Base-by-base conservation (phyloP, 2,888 invertebrate species). In the Dione juno region DNA sequence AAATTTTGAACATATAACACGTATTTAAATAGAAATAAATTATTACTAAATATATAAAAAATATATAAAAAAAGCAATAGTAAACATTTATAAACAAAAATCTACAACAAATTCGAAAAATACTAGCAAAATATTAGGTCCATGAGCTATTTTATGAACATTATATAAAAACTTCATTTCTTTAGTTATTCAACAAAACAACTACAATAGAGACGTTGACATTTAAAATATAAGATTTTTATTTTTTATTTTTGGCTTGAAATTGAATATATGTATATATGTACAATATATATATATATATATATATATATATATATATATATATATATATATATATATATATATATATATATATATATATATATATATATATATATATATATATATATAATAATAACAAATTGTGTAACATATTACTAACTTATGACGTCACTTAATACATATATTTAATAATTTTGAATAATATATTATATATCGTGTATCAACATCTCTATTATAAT, bases 401-500 rank as follows among this genome's bases (percentile, higher is more conserved):
- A n/a, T n/a, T n/a, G n/a, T n/a, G n/a, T n/a, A n/a, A n/a, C n/a
- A n/a, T n/a, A n/a, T n/a, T n/a, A n/a, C n/a, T n/a, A n/a, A n/a
- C n/a, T n/a, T n/a, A n/a, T n/a, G n/a, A n/a, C n/a, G n/a, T n/a
- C n/a, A n/a, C n/a, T n/a, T n/a, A n/a, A n/a, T n/a, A n/a, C n/a
- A n/a, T n/a, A n/a, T n/a, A n/a, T n/a, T n/a, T n/a, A n/a, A n/a
- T n/a, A n/a, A n/a, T n/a, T n/a, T n/a, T n/a, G n/a, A n/a, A n/a
- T n/a, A 35, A 13, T 13, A 6, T 21, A 52, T 14, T 19, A 14
- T 16, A 35, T 9, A 53, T 8, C n/a, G 9, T 13, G 5, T 0
- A 54, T 54, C 57, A 37, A 57, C 57, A 57, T 37, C 37, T 57
- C 57, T 57, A 57, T 57, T 37, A 37, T 35, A n/a, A 69, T 66